These are phyloP conservation scores for Lottia gigantea DNA, from an alignment of 2,888 invertebrate species.

Conservation along the genomic window DNA sequence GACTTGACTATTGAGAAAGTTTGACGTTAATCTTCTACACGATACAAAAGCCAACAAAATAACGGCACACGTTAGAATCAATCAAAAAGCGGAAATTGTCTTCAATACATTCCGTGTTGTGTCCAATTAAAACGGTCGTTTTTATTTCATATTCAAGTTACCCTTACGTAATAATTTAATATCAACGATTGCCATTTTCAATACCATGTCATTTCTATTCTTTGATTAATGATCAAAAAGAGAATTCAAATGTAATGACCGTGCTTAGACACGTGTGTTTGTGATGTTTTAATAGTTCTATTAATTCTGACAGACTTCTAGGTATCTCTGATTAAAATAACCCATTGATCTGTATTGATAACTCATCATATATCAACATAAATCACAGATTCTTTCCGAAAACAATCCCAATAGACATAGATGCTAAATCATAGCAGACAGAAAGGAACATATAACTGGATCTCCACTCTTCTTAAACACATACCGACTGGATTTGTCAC, in stretches of 20 bases:
- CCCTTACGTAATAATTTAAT: slow-evolving; percentile 9
- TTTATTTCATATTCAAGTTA: background rate
- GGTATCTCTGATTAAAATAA: too few relatives aligned
- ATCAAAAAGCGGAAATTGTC: slow-evolving; percentile 7
- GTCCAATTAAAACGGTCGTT: background rate
- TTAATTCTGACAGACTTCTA: too few relatives aligned
- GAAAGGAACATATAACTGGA: too few relatives aligned
- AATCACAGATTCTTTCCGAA: too few relatives aligned
- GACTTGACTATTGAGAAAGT: background rate
- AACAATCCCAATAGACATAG: too few relatives aligned
- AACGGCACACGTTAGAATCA: background rate
- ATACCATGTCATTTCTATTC: background rate
- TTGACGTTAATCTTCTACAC: slow-evolving; percentile 4
- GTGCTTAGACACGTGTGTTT: slow-evolving; percentile 6
- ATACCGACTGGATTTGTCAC: too few relatives aligned
- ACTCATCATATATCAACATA: too few relatives aligned
- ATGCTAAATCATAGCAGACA: too few relatives aligned
- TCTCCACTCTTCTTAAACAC: too few relatives aligned
- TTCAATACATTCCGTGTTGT: background rate
- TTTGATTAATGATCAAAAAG: background rate
- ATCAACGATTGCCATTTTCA: background rate
- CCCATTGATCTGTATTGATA: too few relatives aligned
- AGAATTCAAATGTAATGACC: background rate
- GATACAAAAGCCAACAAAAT: slow-evolving; percentile 6
- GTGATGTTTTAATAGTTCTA: too few relatives aligned